phyloP scores from a whole-genome alignment of 2,888 invertebrate genomes.

The Dione juno region DNA sequence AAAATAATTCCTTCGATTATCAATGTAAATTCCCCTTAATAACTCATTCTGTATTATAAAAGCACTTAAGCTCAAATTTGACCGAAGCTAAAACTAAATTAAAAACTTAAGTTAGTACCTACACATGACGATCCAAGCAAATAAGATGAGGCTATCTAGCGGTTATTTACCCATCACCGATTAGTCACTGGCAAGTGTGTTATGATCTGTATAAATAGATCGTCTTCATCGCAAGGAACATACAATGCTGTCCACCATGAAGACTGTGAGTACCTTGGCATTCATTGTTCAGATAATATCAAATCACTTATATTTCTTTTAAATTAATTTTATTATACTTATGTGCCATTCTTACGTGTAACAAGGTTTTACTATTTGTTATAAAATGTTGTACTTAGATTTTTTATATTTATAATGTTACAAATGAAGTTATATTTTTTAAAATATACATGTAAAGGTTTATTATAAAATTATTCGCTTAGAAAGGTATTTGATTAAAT shows the following conservation, averaged over 20 bases:
- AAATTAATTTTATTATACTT: background rate
- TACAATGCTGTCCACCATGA: constrained; percentile 63
- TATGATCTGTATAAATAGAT: constrained; percentile 62
- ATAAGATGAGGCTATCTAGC: constrained; percentile 39
- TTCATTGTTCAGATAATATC: background rate
- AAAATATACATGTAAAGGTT: too few relatives aligned
- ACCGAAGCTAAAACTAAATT: background rate
- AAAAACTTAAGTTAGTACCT: background rate
- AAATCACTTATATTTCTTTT: background rate
- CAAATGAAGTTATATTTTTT: too few relatives aligned
- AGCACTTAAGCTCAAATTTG: background rate
- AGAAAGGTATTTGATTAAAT: too few relatives aligned
- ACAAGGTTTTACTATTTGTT: background rate
- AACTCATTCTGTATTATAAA: background rate
- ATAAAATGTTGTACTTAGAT: background rate
- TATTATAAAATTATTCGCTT: too few relatives aligned
- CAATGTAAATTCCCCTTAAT: too few relatives aligned
- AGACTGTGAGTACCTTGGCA: constrained; percentile 63
- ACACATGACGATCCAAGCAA: background rate
- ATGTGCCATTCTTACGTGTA: too few relatives aligned
- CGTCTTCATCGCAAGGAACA: constrained; percentile 51
- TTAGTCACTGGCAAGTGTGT: constrained; percentile 54
- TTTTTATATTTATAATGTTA: background rate
- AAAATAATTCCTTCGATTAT: too few relatives aligned
- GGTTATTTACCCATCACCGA: constrained; percentile 61